Base-by-base conservation (phyloP, 1,140 invertebrate species). In the Drosophila setifemur region DNA sequence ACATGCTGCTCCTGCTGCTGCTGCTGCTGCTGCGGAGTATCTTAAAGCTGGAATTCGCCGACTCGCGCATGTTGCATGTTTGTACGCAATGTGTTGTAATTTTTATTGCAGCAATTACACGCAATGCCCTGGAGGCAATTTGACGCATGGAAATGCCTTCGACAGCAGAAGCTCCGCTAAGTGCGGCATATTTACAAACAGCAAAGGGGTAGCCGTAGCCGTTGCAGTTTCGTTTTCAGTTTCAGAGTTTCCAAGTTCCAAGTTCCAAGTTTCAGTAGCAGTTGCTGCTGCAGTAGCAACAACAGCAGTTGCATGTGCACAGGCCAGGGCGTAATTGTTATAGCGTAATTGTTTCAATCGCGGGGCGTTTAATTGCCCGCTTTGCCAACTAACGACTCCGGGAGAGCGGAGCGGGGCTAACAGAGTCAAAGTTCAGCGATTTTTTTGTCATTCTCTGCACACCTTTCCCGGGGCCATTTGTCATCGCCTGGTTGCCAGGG, bases 71-170 rank as follows among this genome's bases (percentile, higher is more conserved):
- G 79, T 83, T 83, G 79, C 79, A 83, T 83, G 79, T 72, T 86
- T 68, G 61, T 85, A 81, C 72, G 81, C 81, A 87, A 81, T 86
- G 81, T 86, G 81, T 86, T 81, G 75, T 76, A 75, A 86, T 87
- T 86, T 86, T 86, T 81, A 86, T 86, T 86, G 76, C 82, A 49
- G 68, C 61, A 86, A 86, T 86, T 85, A 85, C 82, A 86, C 81
- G 81, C 81, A 86, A 81, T 76, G 75, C 74, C 77, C 75, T 55
- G 58, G 74, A 81, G 68, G 76, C 81, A 86, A 86, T 86, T 86
- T 86, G 81, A 86, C 82, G 81, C 81, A 87, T 87, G 81, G 70
- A 86, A 86, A 86, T 86, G 73, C 71, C 75, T 86, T 66, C 73
- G 68, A 83, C 58, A 61, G 77, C 68, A 79, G 48, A 40, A 52